Evolutionary conservation across 2,113 vertebrate genomes (phyloP).

Genomic region (Callospermophilus lateralis): DNA sequence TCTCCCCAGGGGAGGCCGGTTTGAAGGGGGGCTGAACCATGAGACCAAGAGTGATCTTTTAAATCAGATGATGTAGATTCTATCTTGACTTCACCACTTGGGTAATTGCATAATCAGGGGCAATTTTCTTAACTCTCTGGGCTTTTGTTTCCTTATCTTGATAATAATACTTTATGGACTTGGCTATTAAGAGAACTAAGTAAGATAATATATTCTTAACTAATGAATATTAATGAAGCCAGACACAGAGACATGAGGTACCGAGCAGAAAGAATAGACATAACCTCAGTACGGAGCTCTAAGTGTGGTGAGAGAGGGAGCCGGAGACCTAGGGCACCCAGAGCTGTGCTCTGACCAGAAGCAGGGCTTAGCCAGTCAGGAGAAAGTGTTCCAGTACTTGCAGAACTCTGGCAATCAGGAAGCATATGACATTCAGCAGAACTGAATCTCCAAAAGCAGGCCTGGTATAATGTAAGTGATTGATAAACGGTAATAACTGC

Average conservation of each 20-base stretch:
- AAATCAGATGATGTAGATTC: neutral
- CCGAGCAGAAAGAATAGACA: neutral
- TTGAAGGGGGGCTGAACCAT: neutral
- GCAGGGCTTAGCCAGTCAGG: neutral
- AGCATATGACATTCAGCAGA: neutral
- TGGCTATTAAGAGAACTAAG: constrained; percentile 12
- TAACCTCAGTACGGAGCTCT: neutral
- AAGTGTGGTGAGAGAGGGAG: neutral
- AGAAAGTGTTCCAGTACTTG: neutral
- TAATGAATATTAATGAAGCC: constrained; percentile 43
- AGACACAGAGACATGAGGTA: neutral
- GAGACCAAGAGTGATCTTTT: neutral
- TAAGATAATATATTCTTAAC: neutral
- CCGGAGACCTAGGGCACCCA: neutral
- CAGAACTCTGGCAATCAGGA: neutral
- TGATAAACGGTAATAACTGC: neutral
- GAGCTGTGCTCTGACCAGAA: neutral
- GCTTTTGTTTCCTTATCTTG: constrained; percentile 44
- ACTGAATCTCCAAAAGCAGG: neutral
- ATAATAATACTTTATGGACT: neutral
- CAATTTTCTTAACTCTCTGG: neutral
- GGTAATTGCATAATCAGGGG: neutral
- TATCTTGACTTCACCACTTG: neutral
- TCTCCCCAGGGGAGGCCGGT: neutral
- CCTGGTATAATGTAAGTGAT: neutral